phyloP scores from a whole-genome alignment of 1,140 invertebrate species.

The Leptinotarsa lineolata region DNA sequence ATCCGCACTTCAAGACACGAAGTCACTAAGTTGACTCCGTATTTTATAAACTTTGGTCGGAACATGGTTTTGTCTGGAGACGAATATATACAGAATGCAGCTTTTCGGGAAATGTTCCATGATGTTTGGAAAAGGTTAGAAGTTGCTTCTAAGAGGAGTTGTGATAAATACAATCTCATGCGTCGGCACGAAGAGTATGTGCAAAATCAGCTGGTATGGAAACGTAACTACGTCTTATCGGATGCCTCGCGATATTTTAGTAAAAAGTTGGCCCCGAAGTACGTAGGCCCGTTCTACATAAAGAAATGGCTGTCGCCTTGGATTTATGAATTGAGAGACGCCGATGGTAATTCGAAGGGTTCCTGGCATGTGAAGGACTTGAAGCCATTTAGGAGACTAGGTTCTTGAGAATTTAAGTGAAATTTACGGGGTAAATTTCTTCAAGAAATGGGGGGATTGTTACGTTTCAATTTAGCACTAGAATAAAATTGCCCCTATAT shows the following conservation, averaged over 20 bases:
- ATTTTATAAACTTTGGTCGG: slow-evolving; percentile 32
- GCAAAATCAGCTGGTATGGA: slow-evolving; percentile 1
- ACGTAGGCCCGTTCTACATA: too few species aligned
- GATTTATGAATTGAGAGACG: too few species aligned
- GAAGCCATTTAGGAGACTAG: too few species aligned
- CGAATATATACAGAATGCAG: too few species aligned
- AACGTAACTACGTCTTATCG: slow-evolving; percentile 15
- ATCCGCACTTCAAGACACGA: slow-evolving; percentile 31
- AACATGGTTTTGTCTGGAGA: background rate
- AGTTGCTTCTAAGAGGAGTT: background rate
- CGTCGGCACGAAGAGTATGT: background rate
- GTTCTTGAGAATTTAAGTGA: too few species aligned
- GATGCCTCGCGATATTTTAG: slow-evolving; percentile 16
- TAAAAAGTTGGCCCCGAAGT: slow-evolving; percentile 27
- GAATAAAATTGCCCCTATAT: too few species aligned
- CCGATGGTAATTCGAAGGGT: too few species aligned
- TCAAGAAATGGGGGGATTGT: too few species aligned
- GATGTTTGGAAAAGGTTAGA: background rate
- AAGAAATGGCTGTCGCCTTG: too few species aligned
- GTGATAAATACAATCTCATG: background rate
- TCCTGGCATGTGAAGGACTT: too few species aligned
- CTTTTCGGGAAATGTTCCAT: background rate
- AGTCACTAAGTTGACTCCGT: slow-evolving; percentile 41
- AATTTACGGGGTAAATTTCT: too few species aligned
- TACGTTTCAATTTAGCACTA: too few species aligned